A percentile compares a stretch with the other conserved stretches of the same genome.
phyloP scores from a whole-genome alignment of 1,140 invertebrate species.

The Cotesia typhae region DNA sequence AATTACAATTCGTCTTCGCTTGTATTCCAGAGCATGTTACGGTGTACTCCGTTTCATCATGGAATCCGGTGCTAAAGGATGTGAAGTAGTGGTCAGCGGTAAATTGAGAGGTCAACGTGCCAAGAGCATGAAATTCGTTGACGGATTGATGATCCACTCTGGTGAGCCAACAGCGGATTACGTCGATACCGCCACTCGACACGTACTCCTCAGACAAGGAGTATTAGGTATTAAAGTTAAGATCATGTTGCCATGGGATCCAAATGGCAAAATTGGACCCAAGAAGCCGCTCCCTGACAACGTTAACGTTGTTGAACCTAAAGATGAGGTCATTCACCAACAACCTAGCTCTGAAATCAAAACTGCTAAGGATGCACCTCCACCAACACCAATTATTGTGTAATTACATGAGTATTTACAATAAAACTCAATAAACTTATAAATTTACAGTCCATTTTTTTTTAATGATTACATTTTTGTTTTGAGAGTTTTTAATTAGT shows the following conservation, averaged over 20 bases:
- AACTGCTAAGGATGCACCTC: constrained; percentile 58
- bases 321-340: constrained; percentile 78
- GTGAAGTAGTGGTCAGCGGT: constrained; percentile 98
- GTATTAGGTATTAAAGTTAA: constrained; percentile 95
- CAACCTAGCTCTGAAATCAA: constrained; percentile 74
- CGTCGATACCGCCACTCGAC: constrained; percentile 96
- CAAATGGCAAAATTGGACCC: constrained; percentile 95
- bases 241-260: constrained; percentile 99
- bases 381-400: constrained; percentile 28
- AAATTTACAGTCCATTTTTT: neutral
- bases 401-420: constrained; percentile 25
- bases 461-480: neutral
- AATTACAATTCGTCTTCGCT: too few relatives aligned
- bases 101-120: constrained; percentile 99
- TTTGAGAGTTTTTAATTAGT: too few relatives aligned
- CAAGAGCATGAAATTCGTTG: constrained; percentile 99
- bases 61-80: constrained; percentile 97
- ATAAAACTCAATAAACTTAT: constrained; percentile 15
- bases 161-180: constrained; percentile 99
- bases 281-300: constrained; percentile 97
- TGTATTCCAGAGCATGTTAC: constrained; percentile 86
- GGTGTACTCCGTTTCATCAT: constrained; percentile 99
- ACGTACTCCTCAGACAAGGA: constrained; percentile 95
- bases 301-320: constrained; percentile 94
- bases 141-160: constrained; percentile 99